Evolutionary conservation across 2,797 vertebrate species (phyloP).

Genomic region (Phataginus tricuspis): DNA sequence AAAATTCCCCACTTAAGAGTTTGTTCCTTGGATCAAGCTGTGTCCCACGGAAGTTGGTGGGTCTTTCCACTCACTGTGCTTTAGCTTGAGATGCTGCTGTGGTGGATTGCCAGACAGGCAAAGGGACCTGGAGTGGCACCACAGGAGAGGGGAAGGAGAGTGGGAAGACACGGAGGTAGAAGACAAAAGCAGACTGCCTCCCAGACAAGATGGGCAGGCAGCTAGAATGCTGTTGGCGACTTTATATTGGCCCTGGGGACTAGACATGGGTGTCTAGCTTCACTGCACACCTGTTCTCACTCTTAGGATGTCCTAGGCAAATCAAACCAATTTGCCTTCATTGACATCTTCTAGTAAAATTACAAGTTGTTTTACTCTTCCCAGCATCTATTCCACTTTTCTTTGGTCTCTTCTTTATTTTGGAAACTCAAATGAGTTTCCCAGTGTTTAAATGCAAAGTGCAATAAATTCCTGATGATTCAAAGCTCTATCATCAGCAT

Average conservation of each 20-base stretch:
- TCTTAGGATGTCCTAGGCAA: not conserved
- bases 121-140: not conserved
- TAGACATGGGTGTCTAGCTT: not conserved
- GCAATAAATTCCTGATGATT: not conserved
- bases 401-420: not conserved
- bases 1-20: not conserved
- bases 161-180: not conserved
- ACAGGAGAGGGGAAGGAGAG: accelerated
- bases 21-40: not conserved
- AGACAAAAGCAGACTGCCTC: not conserved
- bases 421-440: not conserved
- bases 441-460: not conserved
- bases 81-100: not conserved
- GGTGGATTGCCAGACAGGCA: not conserved
- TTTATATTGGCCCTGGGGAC: not conserved
- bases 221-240: not conserved
- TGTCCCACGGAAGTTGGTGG: not conserved
- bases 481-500: not conserved
- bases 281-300: not conserved
- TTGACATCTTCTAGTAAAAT: not conserved
- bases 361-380: not conserved
- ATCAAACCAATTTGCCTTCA: not conserved
- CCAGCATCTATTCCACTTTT: not conserved
- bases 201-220: not conserved
- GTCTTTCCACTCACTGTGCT: not conserved